Base-by-base conservation (phyloP, 2,888 invertebrate species). In the Idaea biselata region DNA sequence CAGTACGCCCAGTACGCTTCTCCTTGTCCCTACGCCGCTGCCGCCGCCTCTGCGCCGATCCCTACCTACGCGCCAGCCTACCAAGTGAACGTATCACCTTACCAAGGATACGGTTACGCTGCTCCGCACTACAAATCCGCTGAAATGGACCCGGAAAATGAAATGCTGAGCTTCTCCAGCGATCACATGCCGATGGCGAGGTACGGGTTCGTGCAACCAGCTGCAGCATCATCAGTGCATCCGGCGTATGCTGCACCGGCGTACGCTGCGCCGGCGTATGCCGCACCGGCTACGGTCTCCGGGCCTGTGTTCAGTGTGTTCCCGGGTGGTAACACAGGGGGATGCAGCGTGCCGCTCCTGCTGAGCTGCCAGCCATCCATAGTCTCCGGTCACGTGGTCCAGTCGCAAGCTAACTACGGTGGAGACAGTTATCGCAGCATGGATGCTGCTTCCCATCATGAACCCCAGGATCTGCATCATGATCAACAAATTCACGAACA, bases 351-450 rank as follows among this genome's bases (percentile, higher is more conserved):
- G 3, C 91, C 91, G 0, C 74, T 91, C 8, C 76, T 91, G 56
- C 81, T 92, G 65, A 90, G 88, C 69, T 92, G 91, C 61, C 79
- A 89, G 0, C 91, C 91, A 0, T 80, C 85, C 0, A 81, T 92
- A 63, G 81, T 84, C 1, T 74, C 82, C 1, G 91, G 90, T 0
- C 80, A 77, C 7, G 71, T 90, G 32, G 77, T 83, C 18, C 81
- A 79, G 33, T 44, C 75, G 0, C 78, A 76, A 32, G 63, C 74
- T 6, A 77, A 77, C 6, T 75, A 77, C 61, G 68, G 63, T 0
- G 70, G 61, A 3, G 69, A 76, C 56, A 68, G 73, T 1, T 88
- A 88, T 69, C 78, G 88, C 44, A 44, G 44, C 11, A 44, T 44
- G 44, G 44, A 44, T 14, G 44, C 44, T 14, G 44, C 44, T 44